Conservation (phyloP, 2,113 vertebrate genomes). For the Athene noctua region DNA sequence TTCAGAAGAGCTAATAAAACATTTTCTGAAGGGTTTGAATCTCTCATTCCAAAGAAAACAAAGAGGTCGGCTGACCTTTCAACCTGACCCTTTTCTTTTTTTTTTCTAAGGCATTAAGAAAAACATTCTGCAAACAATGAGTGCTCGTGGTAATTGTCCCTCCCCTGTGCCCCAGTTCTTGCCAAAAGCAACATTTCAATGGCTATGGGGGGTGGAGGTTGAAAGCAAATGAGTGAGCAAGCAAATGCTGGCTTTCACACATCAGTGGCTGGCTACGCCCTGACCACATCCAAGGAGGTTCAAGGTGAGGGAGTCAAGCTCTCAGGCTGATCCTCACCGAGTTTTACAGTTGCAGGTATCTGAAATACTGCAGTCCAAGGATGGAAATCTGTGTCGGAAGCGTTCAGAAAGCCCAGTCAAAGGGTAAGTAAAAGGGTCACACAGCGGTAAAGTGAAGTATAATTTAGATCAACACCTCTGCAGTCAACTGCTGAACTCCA, state of each 20-base stretch:
- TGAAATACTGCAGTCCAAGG: background rate
- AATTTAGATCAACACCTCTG: conserved; percentile 18
- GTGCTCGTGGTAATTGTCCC: conserved; percentile 68
- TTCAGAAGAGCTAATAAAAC: conserved; percentile 67
- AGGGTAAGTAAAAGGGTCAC: conserved; percentile 7
- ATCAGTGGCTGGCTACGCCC: conserved; percentile 55
- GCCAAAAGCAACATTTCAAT: conserved; percentile 74
- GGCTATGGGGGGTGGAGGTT: conserved; percentile 65
- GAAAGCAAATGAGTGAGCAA: conserved; percentile 65
- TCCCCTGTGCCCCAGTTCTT: conserved; percentile 62
- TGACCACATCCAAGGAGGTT: conserved; percentile 56
- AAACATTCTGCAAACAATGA: conserved; percentile 74
- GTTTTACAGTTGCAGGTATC: background rate
- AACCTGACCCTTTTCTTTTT: conserved; percentile 61
- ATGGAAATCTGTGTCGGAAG: background rate
- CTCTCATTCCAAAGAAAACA: conserved; percentile 70
- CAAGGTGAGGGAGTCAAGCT: conserved; percentile 60
- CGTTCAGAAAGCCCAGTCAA: conserved; percentile 11
- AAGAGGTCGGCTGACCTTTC: conserved; percentile 69
- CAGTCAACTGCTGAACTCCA: background rate
- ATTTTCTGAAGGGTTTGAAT: conserved; percentile 69
- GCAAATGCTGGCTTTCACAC: conserved; percentile 64
- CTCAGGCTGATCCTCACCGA: background rate
- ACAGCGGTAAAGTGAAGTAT: background rate
- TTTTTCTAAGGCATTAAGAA: conserved; percentile 68